Conservation (phyloP, 2,888 invertebrate species). For the Nysson spinosus region DNA sequence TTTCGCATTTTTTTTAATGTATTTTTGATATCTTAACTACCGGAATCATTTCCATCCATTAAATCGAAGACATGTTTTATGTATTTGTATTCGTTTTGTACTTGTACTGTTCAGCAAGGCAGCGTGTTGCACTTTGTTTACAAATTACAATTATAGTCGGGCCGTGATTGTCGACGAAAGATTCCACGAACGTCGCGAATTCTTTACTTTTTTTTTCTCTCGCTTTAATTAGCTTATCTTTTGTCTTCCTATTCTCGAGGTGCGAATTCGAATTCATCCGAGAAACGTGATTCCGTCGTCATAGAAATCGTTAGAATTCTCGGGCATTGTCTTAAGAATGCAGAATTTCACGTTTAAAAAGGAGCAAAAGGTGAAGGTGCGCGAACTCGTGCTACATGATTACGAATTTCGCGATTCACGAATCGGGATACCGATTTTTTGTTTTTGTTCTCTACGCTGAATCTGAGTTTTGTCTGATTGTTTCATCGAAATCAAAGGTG, state of each 20-base stretch:
- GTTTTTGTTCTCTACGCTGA: too few relatives aligned
- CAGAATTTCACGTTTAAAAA: too few relatives aligned
- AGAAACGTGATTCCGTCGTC: too few relatives aligned
- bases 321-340: too few relatives aligned
- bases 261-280: too few relatives aligned
- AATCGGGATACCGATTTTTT: too few relatives aligned
- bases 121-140: slow-evolving; percentile 78
- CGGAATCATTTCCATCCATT: slow-evolving; percentile 73
- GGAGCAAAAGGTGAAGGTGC: too few relatives aligned
- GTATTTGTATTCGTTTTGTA: slow-evolving; percentile 78
- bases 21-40: slow-evolving; percentile 74
- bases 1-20: slow-evolving; percentile 29
- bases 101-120: slow-evolving; percentile 78
- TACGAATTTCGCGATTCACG: too few relatives aligned
- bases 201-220: slow-evolving; percentile 33
- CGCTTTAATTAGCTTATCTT: slow-evolving; percentile 7
- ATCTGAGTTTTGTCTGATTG: not conserved
- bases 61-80: slow-evolving; percentile 76
- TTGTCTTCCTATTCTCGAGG: slow-evolving; percentile 20
- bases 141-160: slow-evolving; percentile 74
- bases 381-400: too few relatives aligned
- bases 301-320: too few relatives aligned
- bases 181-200: slow-evolving; percentile 65
- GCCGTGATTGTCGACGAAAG: slow-evolving; percentile 71
- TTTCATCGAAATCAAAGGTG: not conserved